These are phyloP conservation scores for Brachionichthys hirsutus DNA, from an alignment of 2,113 vertebrate genomes.

Conservation along the genomic window DNA sequence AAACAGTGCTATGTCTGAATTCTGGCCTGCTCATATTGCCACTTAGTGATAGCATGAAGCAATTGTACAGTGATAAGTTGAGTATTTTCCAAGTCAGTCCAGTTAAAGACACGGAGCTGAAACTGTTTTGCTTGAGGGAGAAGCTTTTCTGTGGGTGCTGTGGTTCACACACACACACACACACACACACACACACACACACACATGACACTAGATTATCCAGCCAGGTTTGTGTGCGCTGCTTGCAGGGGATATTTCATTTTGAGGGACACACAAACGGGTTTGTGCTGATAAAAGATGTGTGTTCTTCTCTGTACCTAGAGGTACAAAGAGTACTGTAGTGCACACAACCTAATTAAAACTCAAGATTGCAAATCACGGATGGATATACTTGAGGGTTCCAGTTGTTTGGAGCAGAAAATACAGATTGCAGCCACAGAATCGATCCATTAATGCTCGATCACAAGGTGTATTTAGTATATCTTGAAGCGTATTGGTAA, in stretches of 20 bases:
- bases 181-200: too few relatives aligned
- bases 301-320: constrained; percentile 49
- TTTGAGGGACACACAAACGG: constrained; percentile 45
- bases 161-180: constrained; percentile 54
- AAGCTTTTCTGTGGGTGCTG: constrained; percentile 14
- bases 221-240: constrained; percentile 21
- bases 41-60: constrained; percentile 8
- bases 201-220: constrained; percentile 49
- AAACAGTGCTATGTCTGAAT: constrained; percentile 39
- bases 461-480: not conserved
- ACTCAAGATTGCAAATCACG: not conserved
- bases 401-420: not conserved
- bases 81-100: constrained; percentile 11
- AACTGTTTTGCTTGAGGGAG: not conserved
- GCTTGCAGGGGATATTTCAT: constrained; percentile 8
- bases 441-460: not conserved
- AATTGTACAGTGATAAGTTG: constrained; percentile 1
- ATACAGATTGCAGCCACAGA: not conserved
- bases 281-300: constrained; percentile 43
- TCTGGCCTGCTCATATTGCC: constrained; percentile 48
- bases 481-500: not conserved
- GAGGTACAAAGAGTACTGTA: constrained; percentile 21
- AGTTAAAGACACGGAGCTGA: constrained; percentile 18
- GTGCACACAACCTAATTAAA: constrained; percentile 8
- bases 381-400: constrained; percentile 1